Evolutionary conservation across 1,140 invertebrate genomes (phyloP).

Genomic region (Drosophila asahinai): DNA sequence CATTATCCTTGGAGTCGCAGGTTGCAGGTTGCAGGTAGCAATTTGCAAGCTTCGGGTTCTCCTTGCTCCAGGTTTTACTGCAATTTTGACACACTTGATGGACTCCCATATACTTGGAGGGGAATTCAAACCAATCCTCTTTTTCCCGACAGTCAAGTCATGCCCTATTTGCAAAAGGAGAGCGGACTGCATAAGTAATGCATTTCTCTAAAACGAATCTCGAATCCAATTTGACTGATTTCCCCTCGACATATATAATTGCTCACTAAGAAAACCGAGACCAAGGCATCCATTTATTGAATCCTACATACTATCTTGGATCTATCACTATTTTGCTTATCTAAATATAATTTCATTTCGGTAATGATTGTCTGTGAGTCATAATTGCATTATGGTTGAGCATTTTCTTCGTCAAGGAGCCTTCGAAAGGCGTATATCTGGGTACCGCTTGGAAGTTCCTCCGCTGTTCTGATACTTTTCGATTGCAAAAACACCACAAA

Average conservation of each 20-base stretch:
- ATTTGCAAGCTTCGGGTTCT: slow-evolving; percentile 33
- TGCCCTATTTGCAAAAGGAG: slow-evolving; percentile 42
- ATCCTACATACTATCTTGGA: too few species aligned
- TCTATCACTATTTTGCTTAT: not conserved
- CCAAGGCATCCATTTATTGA: not conserved
- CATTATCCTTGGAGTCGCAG: slow-evolving; percentile 55
- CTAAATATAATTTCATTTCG: not conserved
- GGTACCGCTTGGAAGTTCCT: not conserved
- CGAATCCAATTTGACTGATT: slow-evolving; percentile 36
- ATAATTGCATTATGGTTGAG: not conserved
- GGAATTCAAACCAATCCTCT: slow-evolving; percentile 3
- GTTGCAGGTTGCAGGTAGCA: slow-evolving; percentile 34
- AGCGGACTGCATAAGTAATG: slow-evolving; percentile 50
- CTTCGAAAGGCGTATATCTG: not conserved
- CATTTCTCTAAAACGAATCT: slow-evolving; percentile 59
- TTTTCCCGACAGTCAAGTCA: slow-evolving; percentile 15
- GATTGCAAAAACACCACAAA: slow-evolving; percentile 21
- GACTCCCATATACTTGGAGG: slow-evolving; percentile 63
- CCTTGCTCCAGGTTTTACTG: slow-evolving; percentile 60
- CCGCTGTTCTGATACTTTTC: not conserved
- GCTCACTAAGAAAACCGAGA: not conserved
- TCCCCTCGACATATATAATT: slow-evolving; percentile 11
- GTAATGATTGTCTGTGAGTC: not conserved
- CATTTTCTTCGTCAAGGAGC: not conserved
- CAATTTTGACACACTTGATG: slow-evolving; percentile 79